Conservation (phyloP, 2,888 invertebrate genomes). For the Apotomis turbidana region DNA sequence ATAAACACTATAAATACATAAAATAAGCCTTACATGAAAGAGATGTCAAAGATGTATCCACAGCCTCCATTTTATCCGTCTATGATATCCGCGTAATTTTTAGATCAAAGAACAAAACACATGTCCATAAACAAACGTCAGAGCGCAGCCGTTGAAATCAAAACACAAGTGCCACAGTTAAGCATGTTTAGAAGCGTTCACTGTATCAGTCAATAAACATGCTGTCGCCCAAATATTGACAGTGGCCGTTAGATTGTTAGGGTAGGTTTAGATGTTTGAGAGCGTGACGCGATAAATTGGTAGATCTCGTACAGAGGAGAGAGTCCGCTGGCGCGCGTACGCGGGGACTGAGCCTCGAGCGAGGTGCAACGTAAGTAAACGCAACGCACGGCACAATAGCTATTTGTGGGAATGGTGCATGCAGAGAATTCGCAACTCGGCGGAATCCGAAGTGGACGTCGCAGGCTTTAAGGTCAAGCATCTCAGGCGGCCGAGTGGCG, state of each 20-base stretch:
- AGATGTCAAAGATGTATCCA: slow-evolving; percentile 52
- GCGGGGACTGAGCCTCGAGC: slow-evolving; percentile 63
- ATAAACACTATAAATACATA: slow-evolving; percentile 24
- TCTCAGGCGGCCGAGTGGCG: slow-evolving; percentile 42
- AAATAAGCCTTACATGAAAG: slow-evolving; percentile 59
- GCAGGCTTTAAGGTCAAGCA: slow-evolving; percentile 57
- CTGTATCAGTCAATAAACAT: slow-evolving; percentile 50
- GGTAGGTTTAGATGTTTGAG: slow-evolving; percentile 53
- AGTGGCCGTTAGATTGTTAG: slow-evolving; percentile 44
- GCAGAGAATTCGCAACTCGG: slow-evolving; percentile 73
- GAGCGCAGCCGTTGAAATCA: slow-evolving; percentile 39
- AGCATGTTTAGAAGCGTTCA: slow-evolving; percentile 35
- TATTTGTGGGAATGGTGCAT: slow-evolving; percentile 79
- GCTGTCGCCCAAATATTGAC: slow-evolving; percentile 65
- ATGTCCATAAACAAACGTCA: slow-evolving; percentile 35
- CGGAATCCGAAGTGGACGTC: slow-evolving; percentile 64
- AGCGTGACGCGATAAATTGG: slow-evolving; percentile 60
- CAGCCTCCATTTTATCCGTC: slow-evolving; percentile 53
- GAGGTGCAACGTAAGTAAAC: slow-evolving; percentile 51
- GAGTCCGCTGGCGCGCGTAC: slow-evolving; percentile 65
- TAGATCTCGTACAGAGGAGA: slow-evolving; percentile 57
- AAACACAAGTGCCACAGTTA: slow-evolving; percentile 39
- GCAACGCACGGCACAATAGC: slow-evolving; percentile 63
- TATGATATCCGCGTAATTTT: slow-evolving; percentile 22
- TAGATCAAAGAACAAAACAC: slow-evolving; percentile 32